Conservation (phyloP, 2,797 vertebrate species). For the Novumbra hubbsi region DNA sequence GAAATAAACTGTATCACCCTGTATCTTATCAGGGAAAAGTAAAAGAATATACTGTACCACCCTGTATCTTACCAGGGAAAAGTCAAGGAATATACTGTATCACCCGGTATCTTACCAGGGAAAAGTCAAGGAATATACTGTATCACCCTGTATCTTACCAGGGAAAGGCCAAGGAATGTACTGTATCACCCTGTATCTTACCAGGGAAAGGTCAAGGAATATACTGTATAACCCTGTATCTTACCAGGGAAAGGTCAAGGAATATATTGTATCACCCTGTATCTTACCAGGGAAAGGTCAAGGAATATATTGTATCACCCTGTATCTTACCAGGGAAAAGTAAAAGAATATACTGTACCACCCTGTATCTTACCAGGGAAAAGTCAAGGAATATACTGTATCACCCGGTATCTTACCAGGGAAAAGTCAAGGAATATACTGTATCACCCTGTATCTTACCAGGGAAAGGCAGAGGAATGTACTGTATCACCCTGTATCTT, state of each 20-base stretch:
- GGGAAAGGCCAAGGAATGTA: slow-evolving; percentile 22
- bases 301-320: neutral
- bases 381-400: slow-evolving; percentile 40
- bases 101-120: neutral
- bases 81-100: neutral
- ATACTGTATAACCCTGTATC: no score
- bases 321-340: no score
- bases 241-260: no score
- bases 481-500: neutral
- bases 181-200: no score
- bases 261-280: neutral
- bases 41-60: neutral
- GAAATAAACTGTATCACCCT: neutral
- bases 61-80: neutral
- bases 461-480: no score
- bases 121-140: neutral
- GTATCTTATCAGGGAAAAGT: slow-evolving; percentile 49
- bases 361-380: slow-evolving; percentile 29
- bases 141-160: neutral
- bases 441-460: neutral
- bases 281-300: neutral
- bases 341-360: neutral
- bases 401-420: neutral
- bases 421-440: slow-evolving; percentile 49
- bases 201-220: no score